Base-by-base conservation (phyloP, 2,888 invertebrate genomes). In the Hermodice carunculata region DNA sequence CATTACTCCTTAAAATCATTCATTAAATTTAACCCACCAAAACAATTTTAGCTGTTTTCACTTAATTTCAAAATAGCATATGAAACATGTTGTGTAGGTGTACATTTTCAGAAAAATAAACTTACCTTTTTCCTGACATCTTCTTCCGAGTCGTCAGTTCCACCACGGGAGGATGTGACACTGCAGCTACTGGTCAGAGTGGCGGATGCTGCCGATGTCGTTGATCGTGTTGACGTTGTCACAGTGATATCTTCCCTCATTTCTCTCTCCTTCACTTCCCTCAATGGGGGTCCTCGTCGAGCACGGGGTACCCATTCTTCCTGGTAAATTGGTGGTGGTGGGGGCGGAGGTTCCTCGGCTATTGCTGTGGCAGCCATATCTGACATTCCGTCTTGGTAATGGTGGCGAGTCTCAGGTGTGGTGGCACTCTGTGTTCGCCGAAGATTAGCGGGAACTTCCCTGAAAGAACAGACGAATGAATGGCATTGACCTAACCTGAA, bases 211-310 rank as follows among this genome's bases (percentile, higher is more conserved):
- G 66, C 66, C 4, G 71, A 71, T 8, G 63, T 65, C 17, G 71
- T 64, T 3, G 66, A 61, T 40, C 62, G 49, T 6, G 70, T 65
- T 22, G 54, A 46, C 3, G 59, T 40, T 14, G 66, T 58, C 14
- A 64, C 54, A 11, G 46, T 26, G 19, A 44, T 46, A 22, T 56
- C 57, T 11, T 49, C 56, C 17, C 63, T 46, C 31, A 48, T 28
- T 11, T 42, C 32, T 32, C 42, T 32, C 8, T 8, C 46, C 19
- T 22, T 46, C 17, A 11, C 6, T 51, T 29, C 51, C 11, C 11
- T 14, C 11, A 37, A 14, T n/a, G n/a, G n/a, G n/a, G n/a, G n/a
- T n/a, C 52, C 22, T 74, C 76, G 62, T 76, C 76, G 22, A 76
- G 74, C 56, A 76, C 77, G 65, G 42, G 32, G 4, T 26, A 51